phyloP scores from a whole-genome alignment of 2,888 invertebrate genomes.

The Gandaritis pyraliata region DNA sequence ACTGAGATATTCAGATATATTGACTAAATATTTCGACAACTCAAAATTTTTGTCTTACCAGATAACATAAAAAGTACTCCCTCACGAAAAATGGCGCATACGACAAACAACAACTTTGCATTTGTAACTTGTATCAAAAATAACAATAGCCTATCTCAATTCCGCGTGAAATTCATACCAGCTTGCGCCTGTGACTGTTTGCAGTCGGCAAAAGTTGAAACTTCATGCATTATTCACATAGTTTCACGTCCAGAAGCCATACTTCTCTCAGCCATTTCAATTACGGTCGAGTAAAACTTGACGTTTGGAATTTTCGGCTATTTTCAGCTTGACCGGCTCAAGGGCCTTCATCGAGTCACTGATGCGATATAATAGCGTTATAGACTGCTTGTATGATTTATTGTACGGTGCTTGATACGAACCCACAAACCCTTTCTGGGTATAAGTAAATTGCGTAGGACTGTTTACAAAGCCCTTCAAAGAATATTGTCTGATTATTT shows the following conservation, averaged over 20 bases:
- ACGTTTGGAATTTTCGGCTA: conserved; percentile 62
- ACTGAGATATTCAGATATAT: no score
- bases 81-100: no score
- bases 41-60: no score
- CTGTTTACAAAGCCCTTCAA: no score
- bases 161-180: conserved; percentile 9
- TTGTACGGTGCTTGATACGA: conserved; percentile 37
- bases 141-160: not conserved
- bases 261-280: conserved; percentile 53
- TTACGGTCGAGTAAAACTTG: conserved; percentile 58
- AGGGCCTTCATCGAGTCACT: conserved; percentile 55
- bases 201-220: conserved; percentile 22
- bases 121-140: not conserved
- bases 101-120: no score
- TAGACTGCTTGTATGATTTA: conserved; percentile 40
- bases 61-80: no score
- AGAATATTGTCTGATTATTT: no score
- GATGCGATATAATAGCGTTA: conserved; percentile 51
- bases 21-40: no score
- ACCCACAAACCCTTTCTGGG: conserved; percentile 19
- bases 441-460: conserved; percentile 9
- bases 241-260: conserved; percentile 26
- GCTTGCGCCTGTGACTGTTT: conserved; percentile 29
- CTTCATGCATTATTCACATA: conserved; percentile 29
- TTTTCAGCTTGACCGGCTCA: conserved; percentile 61